A percentile compares a stretch with the other conserved stretches of the same genome.
Conservation (phyloP, 2,888 invertebrate species). For the Tolmerus cingulatus region DNA sequence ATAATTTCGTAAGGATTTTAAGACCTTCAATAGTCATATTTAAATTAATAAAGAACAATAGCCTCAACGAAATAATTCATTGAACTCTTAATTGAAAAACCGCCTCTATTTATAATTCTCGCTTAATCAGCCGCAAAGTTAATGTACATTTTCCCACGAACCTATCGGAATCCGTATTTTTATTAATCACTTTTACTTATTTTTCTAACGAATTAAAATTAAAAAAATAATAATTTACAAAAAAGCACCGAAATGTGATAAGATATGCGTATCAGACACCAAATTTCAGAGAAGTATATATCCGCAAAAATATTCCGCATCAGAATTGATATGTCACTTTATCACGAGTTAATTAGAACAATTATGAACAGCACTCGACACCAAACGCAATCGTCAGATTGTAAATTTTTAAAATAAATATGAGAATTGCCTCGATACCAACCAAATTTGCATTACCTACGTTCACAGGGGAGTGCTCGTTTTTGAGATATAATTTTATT, state of each 20-base stretch:
- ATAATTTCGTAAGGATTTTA: background rate
- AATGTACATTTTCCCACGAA: background rate
- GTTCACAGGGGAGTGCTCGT: background rate
- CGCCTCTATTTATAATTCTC: background rate
- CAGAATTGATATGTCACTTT: background rate
- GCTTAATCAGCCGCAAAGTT: background rate
- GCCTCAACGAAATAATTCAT: background rate
- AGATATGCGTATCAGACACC: background rate
- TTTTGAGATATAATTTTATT: background rate
- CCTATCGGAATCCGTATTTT: background rate
- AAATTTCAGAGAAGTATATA: background rate
- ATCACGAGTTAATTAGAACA: constrained; percentile 2
- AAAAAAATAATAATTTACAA: background rate
- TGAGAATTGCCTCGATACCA: background rate
- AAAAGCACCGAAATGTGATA: background rate
- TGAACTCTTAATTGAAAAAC: background rate
- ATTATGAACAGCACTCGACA: background rate
- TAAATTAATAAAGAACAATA: background rate
- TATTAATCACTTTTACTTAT: background rate
- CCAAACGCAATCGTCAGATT: background rate
- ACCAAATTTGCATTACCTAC: background rate
- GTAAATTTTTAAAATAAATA: background rate
- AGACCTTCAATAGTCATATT: background rate
- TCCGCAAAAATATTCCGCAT: background rate
- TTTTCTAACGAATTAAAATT: background rate